Base-by-base conservation (phyloP, 2,888 invertebrate species). In the Drosophila yooni region DNA sequence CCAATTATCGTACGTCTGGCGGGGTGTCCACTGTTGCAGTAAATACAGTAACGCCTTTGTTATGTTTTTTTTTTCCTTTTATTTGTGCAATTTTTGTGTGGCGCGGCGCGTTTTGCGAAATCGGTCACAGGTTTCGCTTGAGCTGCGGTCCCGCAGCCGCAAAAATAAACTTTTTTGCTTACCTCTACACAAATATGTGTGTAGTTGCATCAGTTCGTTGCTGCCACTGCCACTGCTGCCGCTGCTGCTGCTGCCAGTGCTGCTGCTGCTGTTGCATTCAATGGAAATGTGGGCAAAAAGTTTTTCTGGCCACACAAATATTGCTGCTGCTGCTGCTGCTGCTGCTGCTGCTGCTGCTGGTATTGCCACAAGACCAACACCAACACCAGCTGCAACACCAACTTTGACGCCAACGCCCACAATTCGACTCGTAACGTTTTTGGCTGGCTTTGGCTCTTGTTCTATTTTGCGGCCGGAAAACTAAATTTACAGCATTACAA, bases 401-500 rank as follows among this genome's bases (percentile, higher is more conserved):
- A n/a, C 43, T 43, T 13, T 29, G 31, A 38, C 36, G 31, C 15
- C 27, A 36, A 38, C 60, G 36, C 51, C 36, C 48, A 51, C 50
- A 29, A 34, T 27, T 29, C 60, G 29, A 36, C 29, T 25, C 27
- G n/a, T 59, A 50, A 60, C 21, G 27, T 18, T 40, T 52, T 34
- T 29, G 50, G 46, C 34, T 54, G 58, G 53, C 36, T 58, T 25
- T 76, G 65, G 43, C 62, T 74, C 69, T 64, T 69, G 66, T 72
- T 70, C 69, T 86, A 81, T 83, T 76, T 83, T 87, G 87, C 83
- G 87, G 88, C 89, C 90, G 87, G 89, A 89, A 89, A 88, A 89
- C 87, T 81, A 88, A 87, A 87, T 87, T 87, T 87, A 83, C 87
- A 89, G 86, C 87, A 88, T 89, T 87, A 87, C 89, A 87, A 89